phyloP scores from a whole-genome alignment of 2,113 vertebrate genomes.

The Tangachromis dhanisi region DNA sequence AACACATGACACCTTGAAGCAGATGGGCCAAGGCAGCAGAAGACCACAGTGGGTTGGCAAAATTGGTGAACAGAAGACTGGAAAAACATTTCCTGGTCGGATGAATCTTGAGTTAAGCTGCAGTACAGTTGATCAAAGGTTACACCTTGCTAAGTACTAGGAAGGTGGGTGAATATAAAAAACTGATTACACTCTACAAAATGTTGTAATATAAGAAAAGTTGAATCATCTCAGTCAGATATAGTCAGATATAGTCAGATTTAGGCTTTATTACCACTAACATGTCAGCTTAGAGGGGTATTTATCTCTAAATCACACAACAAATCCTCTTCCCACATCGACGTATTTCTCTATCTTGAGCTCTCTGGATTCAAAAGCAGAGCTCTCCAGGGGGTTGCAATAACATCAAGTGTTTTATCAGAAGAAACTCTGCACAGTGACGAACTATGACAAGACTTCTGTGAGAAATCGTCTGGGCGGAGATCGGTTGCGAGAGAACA shows the following conservation, averaged over 20 bases:
- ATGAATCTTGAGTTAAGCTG: not conserved
- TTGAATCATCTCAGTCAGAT: not conserved
- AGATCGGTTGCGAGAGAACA: conserved; percentile 4
- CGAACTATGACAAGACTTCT: not conserved
- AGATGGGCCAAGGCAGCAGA: not conserved
- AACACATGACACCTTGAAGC: not conserved
- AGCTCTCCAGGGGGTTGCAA: not conserved
- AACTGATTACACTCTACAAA: not conserved
- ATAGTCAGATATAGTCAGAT: not conserved
- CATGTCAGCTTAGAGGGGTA: not conserved
- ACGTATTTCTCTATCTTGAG: not conserved
- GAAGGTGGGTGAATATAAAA: not conserved
- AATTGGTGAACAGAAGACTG: not conserved
- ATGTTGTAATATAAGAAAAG: not conserved
- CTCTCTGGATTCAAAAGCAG: conserved; percentile 12
- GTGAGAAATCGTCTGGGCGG: not conserved
- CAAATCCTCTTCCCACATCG: conserved; percentile 4
- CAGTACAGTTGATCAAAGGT: not conserved
- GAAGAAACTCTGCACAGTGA: not conserved
- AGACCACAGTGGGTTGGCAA: not conserved
- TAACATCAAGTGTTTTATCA: conserved; percentile 44
- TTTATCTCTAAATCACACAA: not conserved
- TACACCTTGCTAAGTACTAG: not conserved
- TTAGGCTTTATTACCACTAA: not conserved
- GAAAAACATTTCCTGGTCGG: accelerated